Evolutionary conservation across 2,113 vertebrate genomes (phyloP), one percentile per base, ranked within the genome.

Genomic region (Eleginops maclovinus): DNA sequence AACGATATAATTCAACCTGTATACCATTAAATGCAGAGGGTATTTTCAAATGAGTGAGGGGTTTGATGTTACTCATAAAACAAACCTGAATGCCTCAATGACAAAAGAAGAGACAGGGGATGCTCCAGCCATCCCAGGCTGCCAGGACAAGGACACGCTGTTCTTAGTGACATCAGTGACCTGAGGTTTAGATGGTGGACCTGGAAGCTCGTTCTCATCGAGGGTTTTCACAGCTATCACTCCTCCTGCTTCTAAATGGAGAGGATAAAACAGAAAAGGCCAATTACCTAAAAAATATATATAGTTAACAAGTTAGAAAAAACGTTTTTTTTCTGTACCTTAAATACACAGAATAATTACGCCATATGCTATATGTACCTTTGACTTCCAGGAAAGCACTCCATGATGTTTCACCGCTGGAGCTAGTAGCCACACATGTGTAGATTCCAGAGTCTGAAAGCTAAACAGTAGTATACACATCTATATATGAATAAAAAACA

Each of bases 51-150:
- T 4, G 40, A n/a, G 13, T 0, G 11, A 13, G 1, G 2, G 6
- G 31, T 26, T 44, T 19, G 4, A 24, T 15, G 17, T 68, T 40
- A 47, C 3, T 41, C 24, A 2, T 9, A 9, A 63, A 69, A 79
- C 91, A 50, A 94, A 99, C 98, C 98, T 99, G 94, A 99, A 99
- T n/a, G 98, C 97, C 75, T 99, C 98, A 74, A 99, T 99, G 91
- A 99, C 96, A 88, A 95, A 99, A 47, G 96, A 95, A 46, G 94
- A 96, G 73, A 97, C 93, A 22, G 97, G 96, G 13, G 97, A 95
- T 11, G 92, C 92, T 89, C 97, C 96, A 47, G 93, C 91, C 46
- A 94, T 89, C 47, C 97, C 97, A 49, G 95, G 92, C 49, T 99
- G 97, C 98, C 98, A 99, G 82, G 97, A 98, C 81, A 99, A 92